Percentiles rank a stretch among this genome's conserved stretches.
phyloP scores from a whole-genome alignment of 1,140 invertebrate species.

The Wasmannia auropunctata region DNA sequence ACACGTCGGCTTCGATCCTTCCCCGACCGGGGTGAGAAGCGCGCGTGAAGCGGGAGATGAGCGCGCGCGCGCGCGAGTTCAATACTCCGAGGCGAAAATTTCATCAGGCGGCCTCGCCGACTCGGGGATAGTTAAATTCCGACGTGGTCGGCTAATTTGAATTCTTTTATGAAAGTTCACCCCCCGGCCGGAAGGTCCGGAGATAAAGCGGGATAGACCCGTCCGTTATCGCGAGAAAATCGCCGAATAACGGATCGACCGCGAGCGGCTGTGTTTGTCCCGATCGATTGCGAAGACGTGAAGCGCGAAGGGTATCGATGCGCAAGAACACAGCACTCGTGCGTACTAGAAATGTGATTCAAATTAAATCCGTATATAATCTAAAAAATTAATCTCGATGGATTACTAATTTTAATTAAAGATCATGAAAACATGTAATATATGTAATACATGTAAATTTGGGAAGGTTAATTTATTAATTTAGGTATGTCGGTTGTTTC shows the following conservation, averaged over 20 bases:
- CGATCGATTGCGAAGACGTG: constrained; percentile 53
- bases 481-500: background rate
- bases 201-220: constrained; percentile 66
- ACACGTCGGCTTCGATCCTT: constrained; percentile 50
- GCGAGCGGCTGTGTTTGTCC: constrained; percentile 43
- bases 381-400: background rate
- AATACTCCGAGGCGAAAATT: constrained; percentile 70
- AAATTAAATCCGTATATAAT: background rate
- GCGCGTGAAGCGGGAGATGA: background rate
- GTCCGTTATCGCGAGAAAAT: constrained; percentile 46
- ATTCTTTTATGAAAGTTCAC: constrained; percentile 72
- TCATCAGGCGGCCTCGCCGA: constrained; percentile 62
- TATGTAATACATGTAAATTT: background rate
- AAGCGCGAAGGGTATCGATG: background rate
- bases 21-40: too few relatives aligned
- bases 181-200: constrained; percentile 23
- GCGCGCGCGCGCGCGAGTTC: constrained; percentile 42
- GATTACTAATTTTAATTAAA: background rate
- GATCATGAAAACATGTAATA: too few relatives aligned
- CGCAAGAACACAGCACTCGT: background rate
- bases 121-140: constrained; percentile 70
- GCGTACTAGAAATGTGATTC: background rate
- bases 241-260: constrained; percentile 49
- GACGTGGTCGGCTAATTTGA: constrained; percentile 69
- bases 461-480: background rate